A percentile compares a stretch with the other conserved stretches of the same genome.
Evolutionary conservation across 2,888 invertebrate genomes (phyloP).

Genomic region (Serrognathus titanus): DNA sequence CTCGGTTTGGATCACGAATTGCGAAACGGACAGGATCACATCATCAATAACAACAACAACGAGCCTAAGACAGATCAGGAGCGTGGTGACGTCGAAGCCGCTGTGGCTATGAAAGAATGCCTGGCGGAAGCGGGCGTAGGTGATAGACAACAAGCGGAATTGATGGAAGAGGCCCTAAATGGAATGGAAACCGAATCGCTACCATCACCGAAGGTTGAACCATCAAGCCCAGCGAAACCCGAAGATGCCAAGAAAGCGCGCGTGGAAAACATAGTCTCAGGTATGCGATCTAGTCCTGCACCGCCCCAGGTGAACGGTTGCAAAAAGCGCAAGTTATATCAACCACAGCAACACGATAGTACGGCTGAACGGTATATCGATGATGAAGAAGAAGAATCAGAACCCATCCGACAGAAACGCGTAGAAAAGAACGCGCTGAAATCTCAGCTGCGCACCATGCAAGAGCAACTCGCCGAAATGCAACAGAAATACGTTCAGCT

Average conservation of each 20-base stretch:
- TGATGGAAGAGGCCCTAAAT: constrained; percentile 61
- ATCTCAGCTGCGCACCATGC: constrained; percentile 80
- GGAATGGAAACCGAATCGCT: constrained; percentile 62
- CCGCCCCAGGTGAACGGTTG: constrained; percentile 85
- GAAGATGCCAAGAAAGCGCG: constrained; percentile 85
- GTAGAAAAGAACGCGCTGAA: constrained; percentile 84
- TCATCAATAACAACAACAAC: constrained; percentile 54
- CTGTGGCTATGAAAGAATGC: constrained; percentile 53
- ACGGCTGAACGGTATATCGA: constrained; percentile 64
- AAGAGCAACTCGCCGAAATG: constrained; percentile 87
- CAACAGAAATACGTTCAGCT: constrained; percentile 87
- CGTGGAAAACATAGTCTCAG: constrained; percentile 92
- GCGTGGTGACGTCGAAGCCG: constrained; percentile 30
- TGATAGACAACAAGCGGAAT: constrained; percentile 50
- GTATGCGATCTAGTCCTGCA: constrained; percentile 85
- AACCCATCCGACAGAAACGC: constrained; percentile 77
- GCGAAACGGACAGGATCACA: constrained; percentile 52
- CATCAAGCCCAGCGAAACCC: constrained; percentile 57
- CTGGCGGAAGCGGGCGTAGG: constrained; percentile 61
- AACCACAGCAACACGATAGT: constrained; percentile 89
- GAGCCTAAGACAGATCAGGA: constrained; percentile 45
- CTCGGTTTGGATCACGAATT: constrained; percentile 68
- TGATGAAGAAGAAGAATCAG: constrained; percentile 72
- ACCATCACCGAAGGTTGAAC: constrained; percentile 56
- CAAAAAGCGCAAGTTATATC: constrained; percentile 93